Evolutionary conservation across 2,113 vertebrate species (phyloP).

Genomic region (Formicarius rufipectus): DNA sequence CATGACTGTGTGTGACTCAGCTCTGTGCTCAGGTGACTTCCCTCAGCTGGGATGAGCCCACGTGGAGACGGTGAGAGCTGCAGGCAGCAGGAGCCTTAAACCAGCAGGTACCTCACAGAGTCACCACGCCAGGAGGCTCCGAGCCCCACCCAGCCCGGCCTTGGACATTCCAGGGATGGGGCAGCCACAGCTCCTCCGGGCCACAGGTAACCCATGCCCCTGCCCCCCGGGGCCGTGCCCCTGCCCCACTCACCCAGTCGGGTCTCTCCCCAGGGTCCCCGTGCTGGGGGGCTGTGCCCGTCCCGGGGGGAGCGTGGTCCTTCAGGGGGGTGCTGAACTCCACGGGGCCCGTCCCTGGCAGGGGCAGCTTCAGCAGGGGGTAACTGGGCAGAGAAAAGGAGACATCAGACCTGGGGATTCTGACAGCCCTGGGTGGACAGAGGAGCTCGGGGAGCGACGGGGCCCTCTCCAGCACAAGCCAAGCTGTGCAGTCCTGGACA

Average conservation of each 20-base stretch:
- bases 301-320: conserved; percentile 83
- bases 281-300: conserved; percentile 26
- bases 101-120: neutral
- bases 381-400: conserved; percentile 70
- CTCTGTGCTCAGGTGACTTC: neutral
- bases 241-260: conserved; percentile 75
- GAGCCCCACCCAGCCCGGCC: fast-evolving
- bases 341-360: conserved; percentile 93
- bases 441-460: fast-evolving
- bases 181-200: neutral
- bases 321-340: conserved; percentile 91
- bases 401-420: neutral
- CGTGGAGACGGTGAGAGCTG: neutral
- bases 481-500: neutral
- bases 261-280: conserved; percentile 82
- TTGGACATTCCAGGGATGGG: neutral
- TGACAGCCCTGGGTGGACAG: fast-evolving
- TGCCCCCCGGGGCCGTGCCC: neutral
- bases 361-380: conserved; percentile 90
- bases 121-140: fast-evolving
- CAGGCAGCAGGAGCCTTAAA: neutral
- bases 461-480: neutral
- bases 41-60: neutral
- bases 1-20: neutral
- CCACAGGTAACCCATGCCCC: no score